Evolutionary conservation across 2,113 vertebrate genomes (phyloP).

Genomic region (Bombycilla garrulus): DNA sequence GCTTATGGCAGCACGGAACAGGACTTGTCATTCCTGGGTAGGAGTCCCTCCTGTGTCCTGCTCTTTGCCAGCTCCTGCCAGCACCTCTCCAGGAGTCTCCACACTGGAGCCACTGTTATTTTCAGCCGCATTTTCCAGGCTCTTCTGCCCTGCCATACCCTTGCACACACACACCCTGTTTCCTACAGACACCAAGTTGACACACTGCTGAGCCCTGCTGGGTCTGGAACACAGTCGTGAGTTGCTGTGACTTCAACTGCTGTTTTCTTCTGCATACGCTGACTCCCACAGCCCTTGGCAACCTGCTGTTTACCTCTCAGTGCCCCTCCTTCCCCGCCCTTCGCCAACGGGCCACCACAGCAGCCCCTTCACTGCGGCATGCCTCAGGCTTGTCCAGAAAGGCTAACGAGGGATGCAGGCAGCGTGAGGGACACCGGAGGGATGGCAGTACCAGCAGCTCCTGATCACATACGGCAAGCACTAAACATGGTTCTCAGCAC

Average conservation of each 20-base stretch:
- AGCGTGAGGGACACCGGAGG: fast-evolving
- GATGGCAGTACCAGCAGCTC: fast-evolving
- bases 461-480: neutral
- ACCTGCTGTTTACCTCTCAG: neutral
- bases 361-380: fast-evolving
- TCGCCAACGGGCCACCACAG: fast-evolving
- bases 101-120: neutral
- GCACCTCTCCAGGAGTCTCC: neutral
- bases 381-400: fast-evolving
- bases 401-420: neutral
- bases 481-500: neutral
- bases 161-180: too few relatives aligned
- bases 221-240: neutral
- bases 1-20: fast-evolving
- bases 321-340: neutral
- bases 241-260: neutral
- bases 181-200: neutral
- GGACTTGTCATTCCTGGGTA: fast-evolving
- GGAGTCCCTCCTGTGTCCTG: neutral
- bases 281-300: neutral
- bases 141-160: neutral
- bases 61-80: neutral
- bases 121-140: neutral
- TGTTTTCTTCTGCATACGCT: fast-evolving
- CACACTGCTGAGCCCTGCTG: neutral